phyloP scores from a whole-genome alignment of 1,140 invertebrate species.

The Papilio xuthus region DNA sequence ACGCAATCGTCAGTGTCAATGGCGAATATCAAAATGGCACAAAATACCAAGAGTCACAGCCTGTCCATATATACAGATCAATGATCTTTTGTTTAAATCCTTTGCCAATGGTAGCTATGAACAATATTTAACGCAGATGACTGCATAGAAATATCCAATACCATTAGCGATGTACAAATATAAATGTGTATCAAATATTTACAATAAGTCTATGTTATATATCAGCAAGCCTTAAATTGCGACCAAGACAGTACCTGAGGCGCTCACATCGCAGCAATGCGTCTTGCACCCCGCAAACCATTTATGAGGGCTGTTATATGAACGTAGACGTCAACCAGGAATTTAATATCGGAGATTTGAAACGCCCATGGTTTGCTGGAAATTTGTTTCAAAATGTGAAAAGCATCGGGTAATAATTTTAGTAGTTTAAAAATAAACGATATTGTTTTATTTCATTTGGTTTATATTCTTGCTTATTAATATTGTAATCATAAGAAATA shows the following conservation, averaged over 20 bases:
- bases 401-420: conserved; percentile 22
- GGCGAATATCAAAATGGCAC: too few species aligned
- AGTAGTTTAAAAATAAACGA: not conserved
- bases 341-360: conserved; percentile 49
- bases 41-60: too few species aligned
- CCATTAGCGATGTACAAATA: too few species aligned
- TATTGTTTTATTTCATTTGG: not conserved
- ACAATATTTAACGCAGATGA: too few species aligned
- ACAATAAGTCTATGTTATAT: not conserved
- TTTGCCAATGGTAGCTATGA: too few species aligned
- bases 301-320: conserved; percentile 43
- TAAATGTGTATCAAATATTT: not conserved
- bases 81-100: too few species aligned
- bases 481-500: not conserved
- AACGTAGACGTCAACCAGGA: conserved; percentile 43
- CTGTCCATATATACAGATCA: too few species aligned
- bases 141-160: too few species aligned
- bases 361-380: not conserved
- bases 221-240: not conserved
- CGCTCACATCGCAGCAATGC: conserved; percentile 2
- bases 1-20: too few species aligned
- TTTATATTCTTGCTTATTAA: not conserved
- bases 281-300: conserved; percentile 27
- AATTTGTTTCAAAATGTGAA: conserved; percentile 31
- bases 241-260: conserved; percentile 9